phyloP scores from a whole-genome alignment of 2,888 invertebrate genomes.

The Parnassius orleans region DNA sequence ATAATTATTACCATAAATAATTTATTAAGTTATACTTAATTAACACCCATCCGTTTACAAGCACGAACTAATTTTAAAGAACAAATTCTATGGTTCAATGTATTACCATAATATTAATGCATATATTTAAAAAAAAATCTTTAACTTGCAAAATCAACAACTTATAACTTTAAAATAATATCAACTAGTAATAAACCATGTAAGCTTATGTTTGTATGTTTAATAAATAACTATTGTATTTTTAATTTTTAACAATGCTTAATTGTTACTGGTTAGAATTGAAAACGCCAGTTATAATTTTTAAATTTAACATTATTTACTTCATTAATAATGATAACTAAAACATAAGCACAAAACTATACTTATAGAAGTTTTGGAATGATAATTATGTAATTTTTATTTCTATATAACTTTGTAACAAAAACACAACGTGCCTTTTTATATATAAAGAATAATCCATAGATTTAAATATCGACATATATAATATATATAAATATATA shows the following conservation, averaged over 20 bases:
- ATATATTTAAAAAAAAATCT: background rate
- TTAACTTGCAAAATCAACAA: slow-evolving; percentile 20
- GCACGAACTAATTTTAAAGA: slow-evolving; percentile 40
- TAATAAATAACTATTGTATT: slow-evolving; percentile 19
- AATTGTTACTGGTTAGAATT: background rate
- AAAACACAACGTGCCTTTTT: background rate
- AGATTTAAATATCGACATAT: slow-evolving; percentile 9
- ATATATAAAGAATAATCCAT: slow-evolving; percentile 2
- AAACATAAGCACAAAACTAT: slow-evolving; percentile 13
- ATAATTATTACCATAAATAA: slow-evolving; percentile 38
- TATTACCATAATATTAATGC: too few species aligned
- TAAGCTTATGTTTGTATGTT: slow-evolving; percentile 8
- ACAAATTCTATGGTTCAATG: too few species aligned
- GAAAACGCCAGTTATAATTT: background rate
- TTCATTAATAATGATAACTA: background rate
- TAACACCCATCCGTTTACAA: slow-evolving; percentile 50
- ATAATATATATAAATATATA: slow-evolving; percentile 34
- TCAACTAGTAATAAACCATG: slow-evolving; percentile 12
- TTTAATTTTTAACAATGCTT: slow-evolving; percentile 21
- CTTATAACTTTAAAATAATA: slow-evolving; percentile 21
- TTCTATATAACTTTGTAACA: background rate
- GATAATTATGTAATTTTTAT: background rate
- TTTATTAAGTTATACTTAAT: slow-evolving; percentile 49
- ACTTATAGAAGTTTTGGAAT: slow-evolving; percentile 17
- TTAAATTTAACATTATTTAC: background rate